Percentiles rank a stretch among this genome's conserved stretches.
Evolutionary conservation across 2,888 invertebrate genomes (phyloP).

Genomic region (Coecobrya sp.): DNA sequence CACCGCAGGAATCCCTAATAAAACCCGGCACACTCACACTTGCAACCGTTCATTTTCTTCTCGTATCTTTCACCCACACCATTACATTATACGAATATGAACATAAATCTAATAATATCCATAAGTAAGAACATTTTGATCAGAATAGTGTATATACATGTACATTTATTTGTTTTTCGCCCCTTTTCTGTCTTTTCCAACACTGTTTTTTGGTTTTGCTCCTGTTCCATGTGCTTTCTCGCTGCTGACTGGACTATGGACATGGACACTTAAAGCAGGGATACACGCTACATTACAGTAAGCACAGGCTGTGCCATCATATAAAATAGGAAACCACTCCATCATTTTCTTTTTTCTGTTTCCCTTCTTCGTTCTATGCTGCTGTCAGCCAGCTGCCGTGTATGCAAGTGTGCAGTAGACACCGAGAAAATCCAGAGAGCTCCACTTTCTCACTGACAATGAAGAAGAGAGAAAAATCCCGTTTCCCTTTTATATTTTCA

Average conservation of each 20-base stretch:
- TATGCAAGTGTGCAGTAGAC: conserved; percentile 12
- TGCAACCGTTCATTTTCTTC: background rate
- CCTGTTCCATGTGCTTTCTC: too few relatives aligned
- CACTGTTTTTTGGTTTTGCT: too few relatives aligned
- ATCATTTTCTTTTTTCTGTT: conserved; percentile 31
- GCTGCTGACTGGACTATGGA: too few relatives aligned
- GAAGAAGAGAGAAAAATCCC: conserved; percentile 6
- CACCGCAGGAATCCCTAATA: conserved; percentile 60
- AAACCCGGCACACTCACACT: conserved; percentile 32
- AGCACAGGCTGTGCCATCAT: background rate
- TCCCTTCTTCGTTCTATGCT: conserved; percentile 16
- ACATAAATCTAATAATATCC: background rate
- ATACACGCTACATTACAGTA: background rate
- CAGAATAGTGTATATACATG: too few relatives aligned
- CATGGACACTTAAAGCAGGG: too few relatives aligned
- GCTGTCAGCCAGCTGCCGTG: conserved; percentile 40
- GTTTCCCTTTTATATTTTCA: conserved; percentile 26
- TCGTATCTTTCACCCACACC: background rate
- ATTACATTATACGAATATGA: too few relatives aligned
- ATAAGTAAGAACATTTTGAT: background rate
- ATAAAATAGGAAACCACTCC: conserved; percentile 35
- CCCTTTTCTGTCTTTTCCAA: background rate
- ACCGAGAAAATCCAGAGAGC: conserved; percentile 14
- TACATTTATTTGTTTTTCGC: background rate
- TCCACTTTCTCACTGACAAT: background rate